Evolutionary conservation across 2,113 vertebrate genomes (phyloP), one percentile per base, ranked within the genome.

Genomic region (Misgurnus mizolepis): DNA sequence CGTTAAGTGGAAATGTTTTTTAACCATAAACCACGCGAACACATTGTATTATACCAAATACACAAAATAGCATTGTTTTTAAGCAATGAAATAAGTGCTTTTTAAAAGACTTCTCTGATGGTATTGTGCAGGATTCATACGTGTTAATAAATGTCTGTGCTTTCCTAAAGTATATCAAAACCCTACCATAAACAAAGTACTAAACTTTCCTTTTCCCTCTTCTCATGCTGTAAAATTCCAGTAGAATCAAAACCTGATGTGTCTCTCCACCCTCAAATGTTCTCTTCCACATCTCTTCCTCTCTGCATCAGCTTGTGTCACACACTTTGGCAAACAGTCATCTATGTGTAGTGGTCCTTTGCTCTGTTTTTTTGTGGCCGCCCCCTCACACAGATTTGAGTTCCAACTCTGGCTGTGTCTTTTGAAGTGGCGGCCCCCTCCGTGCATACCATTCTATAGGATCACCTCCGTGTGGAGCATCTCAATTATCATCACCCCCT

Each of bases 271-370:
- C 14, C 58, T 75, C 72, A 47, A 3, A 22, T 73, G 18, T 58
- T 18, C 55, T 9, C 55, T 50, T 55, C 49, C 17, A 14, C 53
- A 56, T 43, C 70, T 73, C 53, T 61, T 47, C 55, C 34, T 49
- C 40, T 62, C 40, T n/a, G 12, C 18, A 64, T 75, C 72, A 39
- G 58, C 27, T 61, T 22, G 61, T 65, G 80, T 76, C 56, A 69
- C 65, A 74, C 70, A n/a, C 55, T 50, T 76, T 84, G 47, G 60
- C 80, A 74, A 81, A 56, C 75, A 78, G 55, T 53, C 65, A 58
- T 64, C 40, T 17, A 15, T 65, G 70, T 50, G 80, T 67, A 79
- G 47, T 69, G 65, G 10, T 22, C 62, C 74, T 17, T 40, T 18
- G 7, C 56, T 11, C 7, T 45, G 4, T n/a, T 40, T 79, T 66